Evolutionary conservation across 2,888 invertebrate genomes (phyloP).

Genomic region (Macrophya alboannulata): DNA sequence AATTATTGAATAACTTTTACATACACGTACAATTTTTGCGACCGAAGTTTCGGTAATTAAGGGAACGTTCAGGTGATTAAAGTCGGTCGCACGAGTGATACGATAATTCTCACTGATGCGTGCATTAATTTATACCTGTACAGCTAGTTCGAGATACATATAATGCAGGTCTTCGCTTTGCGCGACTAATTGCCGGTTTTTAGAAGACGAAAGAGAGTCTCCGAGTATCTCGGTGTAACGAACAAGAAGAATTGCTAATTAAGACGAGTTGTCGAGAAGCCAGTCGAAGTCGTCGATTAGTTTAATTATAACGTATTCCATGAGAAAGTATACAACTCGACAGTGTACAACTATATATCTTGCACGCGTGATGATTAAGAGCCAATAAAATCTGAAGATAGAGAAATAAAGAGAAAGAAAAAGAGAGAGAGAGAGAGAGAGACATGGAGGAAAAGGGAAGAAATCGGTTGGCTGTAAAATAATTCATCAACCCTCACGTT

Average conservation of each 20-base stretch:
- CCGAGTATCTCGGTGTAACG: neutral
- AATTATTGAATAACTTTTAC: no score
- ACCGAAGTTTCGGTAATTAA: neutral
- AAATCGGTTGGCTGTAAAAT: neutral
- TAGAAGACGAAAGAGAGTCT: neutral
- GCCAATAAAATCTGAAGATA: neutral
- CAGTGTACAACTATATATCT: neutral
- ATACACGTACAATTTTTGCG: neutral
- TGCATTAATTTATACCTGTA: neutral
- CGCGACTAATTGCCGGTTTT: conserved; percentile 26
- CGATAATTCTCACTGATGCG: conserved; percentile 19
- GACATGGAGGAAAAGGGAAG: neutral
- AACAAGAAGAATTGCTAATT: conserved; percentile 4
- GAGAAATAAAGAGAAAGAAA: neutral
- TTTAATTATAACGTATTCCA: conserved; percentile 16
- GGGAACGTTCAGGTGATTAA: neutral
- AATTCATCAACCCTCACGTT: neutral
- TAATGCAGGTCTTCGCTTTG: neutral
- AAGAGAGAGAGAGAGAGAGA: neutral
- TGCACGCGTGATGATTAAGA: neutral
- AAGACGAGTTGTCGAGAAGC: neutral
- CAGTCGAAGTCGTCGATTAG: neutral
- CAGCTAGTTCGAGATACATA: neutral
- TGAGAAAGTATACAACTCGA: neutral
- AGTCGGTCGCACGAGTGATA: neutral